Evolutionary conservation across 1,140 invertebrate species (phyloP).

Genomic region (Polypedilum pembai): DNA sequence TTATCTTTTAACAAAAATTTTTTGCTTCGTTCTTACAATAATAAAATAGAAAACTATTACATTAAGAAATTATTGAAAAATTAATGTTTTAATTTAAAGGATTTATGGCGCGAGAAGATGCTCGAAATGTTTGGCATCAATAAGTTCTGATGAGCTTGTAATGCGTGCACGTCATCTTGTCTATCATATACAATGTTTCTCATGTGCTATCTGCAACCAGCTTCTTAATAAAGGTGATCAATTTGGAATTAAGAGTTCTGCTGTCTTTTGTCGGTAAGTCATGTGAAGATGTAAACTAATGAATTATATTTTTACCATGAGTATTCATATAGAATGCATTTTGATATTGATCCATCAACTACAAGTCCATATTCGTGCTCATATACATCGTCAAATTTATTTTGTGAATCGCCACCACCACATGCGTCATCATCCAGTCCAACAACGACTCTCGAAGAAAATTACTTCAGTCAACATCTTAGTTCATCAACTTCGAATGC

Average conservation of each 20-base stretch:
- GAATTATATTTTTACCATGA: not conserved
- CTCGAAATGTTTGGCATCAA: slow-evolving; percentile 79
- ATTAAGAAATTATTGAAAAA: not conserved
- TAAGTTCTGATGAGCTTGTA: slow-evolving; percentile 87
- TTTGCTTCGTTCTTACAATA: too few relatives aligned
- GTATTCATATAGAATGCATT: slow-evolving; percentile 60
- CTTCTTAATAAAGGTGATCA: slow-evolving; percentile 83
- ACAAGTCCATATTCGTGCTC: slow-evolving; percentile 55
- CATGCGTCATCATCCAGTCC: slow-evolving; percentile 43
- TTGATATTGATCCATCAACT: slow-evolving; percentile 60
- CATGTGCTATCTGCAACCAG: slow-evolving; percentile 81
- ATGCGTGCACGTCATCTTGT: slow-evolving; percentile 89
- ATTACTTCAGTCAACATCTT: slow-evolving; percentile 41
- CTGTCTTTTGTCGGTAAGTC: slow-evolving; percentile 62
- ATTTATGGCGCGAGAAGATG: slow-evolving; percentile 78
- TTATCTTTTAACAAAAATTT: too few relatives aligned
- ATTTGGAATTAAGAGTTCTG: slow-evolving; percentile 81
- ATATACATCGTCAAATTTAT: slow-evolving; percentile 38
- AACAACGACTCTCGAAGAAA: slow-evolving; percentile 40
- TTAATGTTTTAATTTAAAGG: slow-evolving; percentile 49
- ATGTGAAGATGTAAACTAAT: not conserved
- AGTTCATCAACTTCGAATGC: slow-evolving; percentile 30
- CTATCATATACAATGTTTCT: slow-evolving; percentile 93
- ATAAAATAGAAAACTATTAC: not conserved
- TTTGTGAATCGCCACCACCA: slow-evolving; percentile 32